A percentile compares a stretch with the other conserved stretches of the same genome.
Evolutionary conservation across 2,113 vertebrate genomes (phyloP).

Genomic region (Micromys minutus): DNA sequence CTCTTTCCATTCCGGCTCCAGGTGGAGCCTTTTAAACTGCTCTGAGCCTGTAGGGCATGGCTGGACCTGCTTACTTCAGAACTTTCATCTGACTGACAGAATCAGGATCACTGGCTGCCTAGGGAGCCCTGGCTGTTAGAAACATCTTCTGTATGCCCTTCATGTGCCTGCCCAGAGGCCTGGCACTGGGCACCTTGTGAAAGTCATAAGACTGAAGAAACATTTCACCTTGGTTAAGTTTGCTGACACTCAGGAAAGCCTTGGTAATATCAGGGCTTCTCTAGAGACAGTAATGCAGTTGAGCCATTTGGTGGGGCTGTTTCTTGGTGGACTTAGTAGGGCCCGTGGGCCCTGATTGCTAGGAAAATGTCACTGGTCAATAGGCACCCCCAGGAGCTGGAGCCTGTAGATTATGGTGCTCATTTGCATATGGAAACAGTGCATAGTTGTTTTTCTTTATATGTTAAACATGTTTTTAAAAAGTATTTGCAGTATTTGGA

Average conservation of each 20-base stretch:
- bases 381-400: not conserved
- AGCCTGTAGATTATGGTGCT: rapidly evolving
- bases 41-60: constrained; percentile 24
- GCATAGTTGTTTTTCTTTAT: not conserved
- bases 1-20: constrained; percentile 21
- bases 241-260: constrained; percentile 4
- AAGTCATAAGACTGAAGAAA: constrained; percentile 55
- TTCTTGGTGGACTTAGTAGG: not conserved
- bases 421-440: not conserved
- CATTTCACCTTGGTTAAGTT: not conserved
- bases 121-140: not conserved
- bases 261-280: not conserved
- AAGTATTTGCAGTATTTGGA: not conserved
- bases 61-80: not conserved
- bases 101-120: not conserved
- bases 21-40: not conserved
- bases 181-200: not conserved
- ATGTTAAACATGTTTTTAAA: not conserved
- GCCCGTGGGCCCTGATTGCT: not conserved
- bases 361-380: not conserved
- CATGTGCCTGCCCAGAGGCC: constrained; percentile 47
- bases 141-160: constrained; percentile 56
- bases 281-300: too few relatives aligned
- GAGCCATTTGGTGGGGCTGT: too few relatives aligned
- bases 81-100: constrained; percentile 54